Conservation (phyloP, 2,888 invertebrate species). For the Epirrita christyi region DNA sequence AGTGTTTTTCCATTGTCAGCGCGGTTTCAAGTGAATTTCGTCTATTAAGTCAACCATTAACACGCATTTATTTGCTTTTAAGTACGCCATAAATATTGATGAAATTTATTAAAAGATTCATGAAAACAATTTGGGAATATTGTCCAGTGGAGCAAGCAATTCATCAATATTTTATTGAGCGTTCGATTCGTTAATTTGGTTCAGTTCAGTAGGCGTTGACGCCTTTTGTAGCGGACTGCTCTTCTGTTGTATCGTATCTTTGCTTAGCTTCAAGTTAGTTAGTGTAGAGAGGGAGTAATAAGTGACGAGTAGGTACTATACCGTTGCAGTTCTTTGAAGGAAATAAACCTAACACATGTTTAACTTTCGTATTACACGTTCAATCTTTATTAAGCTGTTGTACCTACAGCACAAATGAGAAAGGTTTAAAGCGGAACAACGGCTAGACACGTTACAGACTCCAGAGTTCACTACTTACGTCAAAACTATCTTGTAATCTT, state of each 20-base stretch:
- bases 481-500: constrained; percentile 36
- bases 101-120: constrained; percentile 34
- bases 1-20: constrained; percentile 17
- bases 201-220: constrained; percentile 9
- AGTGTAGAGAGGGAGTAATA: neutral
- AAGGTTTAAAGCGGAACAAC: constrained; percentile 9
- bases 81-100: constrained; percentile 49
- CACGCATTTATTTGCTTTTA: constrained; percentile 39
- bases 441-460: constrained; percentile 39
- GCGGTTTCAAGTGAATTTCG: constrained; percentile 24
- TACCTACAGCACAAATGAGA: neutral
- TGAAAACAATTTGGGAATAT: constrained; percentile 46
- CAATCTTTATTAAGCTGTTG: neutral
- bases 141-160: constrained; percentile 35
- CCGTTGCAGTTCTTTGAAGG: neutral
- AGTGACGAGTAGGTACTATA: neutral
- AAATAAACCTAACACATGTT: too few relatives aligned
- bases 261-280: constrained; percentile 1
- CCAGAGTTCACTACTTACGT: constrained; percentile 34
- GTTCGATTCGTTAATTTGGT: constrained; percentile 23
- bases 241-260: neutral
- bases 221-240: constrained; percentile 1
- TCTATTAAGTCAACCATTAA: too few relatives aligned
- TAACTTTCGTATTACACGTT: neutral
- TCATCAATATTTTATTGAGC: constrained; percentile 49